These are phyloP conservation scores for Meandrina meandrites DNA, from an alignment of 92 coral and sea anemone genomes.

Conservation along the genomic window DNA sequence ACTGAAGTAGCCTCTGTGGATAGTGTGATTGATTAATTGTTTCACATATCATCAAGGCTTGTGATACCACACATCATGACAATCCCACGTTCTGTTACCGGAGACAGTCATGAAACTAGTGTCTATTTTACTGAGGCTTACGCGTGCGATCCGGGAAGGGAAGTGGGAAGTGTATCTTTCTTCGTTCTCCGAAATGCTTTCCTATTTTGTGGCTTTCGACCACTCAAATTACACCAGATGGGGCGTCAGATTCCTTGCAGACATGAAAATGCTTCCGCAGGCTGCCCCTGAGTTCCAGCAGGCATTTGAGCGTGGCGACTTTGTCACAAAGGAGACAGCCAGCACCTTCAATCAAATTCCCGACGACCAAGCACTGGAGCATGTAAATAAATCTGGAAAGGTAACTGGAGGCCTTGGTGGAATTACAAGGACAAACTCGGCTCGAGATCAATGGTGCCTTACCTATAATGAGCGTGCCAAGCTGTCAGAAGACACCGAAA, in stretches of 20 bases:
- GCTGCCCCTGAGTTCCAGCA: constrained; percentile 66
- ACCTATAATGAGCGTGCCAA: constrained; percentile 52
- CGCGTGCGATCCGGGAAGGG: constrained; percentile 74
- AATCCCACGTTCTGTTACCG: no score
- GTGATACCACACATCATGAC: no score
- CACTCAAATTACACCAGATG: constrained; percentile 72
- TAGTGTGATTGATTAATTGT: no score
- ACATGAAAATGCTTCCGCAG: constrained; percentile 60
- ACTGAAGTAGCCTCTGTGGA: no score
- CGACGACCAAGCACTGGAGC: constrained; percentile 75
- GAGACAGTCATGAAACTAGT: no score
- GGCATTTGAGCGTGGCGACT: constrained; percentile 59
- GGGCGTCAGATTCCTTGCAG: constrained; percentile 63
- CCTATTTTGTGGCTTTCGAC: constrained; percentile 72
- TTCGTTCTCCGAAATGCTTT: constrained; percentile 74
- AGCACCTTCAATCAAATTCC: constrained; percentile 52
- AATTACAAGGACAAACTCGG: constrained; percentile 60
- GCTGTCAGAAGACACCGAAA: constrained; percentile 54
- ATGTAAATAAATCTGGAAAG: constrained; percentile 67
- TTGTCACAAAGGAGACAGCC: constrained; percentile 66
- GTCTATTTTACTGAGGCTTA: constrained; percentile 64
- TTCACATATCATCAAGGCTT: no score
- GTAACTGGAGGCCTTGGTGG: constrained; percentile 68
- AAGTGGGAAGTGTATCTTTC: constrained; percentile 74
- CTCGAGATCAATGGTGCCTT: constrained; percentile 60